Conservation (phyloP, 2,797 vertebrate genomes). For the Cossypha caffra region DNA sequence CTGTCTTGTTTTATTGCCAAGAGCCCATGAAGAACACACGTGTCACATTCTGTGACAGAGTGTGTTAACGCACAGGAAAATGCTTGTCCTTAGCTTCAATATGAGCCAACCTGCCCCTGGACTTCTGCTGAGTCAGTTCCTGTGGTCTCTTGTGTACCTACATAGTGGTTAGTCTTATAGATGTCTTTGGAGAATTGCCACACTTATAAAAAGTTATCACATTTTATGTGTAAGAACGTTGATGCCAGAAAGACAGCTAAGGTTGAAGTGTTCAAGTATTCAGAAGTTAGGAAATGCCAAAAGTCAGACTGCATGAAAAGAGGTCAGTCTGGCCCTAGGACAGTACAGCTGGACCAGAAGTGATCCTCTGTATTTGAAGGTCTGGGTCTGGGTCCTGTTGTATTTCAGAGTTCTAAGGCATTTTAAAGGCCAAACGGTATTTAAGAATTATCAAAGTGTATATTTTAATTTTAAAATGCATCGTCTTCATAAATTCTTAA, state of each 20-base stretch:
- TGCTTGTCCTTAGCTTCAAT: neutral
- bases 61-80: neutral
- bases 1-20: neutral
- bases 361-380: neutral
- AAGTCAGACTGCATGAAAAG: neutral
- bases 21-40: rapidly evolving
- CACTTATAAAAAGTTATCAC: neutral
- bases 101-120: neutral
- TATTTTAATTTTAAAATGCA: neutral
- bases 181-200: neutral
- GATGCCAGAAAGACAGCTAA: neutral
- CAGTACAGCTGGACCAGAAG: neutral
- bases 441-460: neutral
- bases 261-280: neutral
- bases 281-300: neutral
- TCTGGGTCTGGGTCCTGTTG: neutral
- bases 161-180: neutral
- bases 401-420: neutral
- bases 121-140: neutral
- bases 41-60: too few relatives aligned
- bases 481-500: neutral
- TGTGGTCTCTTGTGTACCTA: neutral
- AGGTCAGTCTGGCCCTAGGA: neutral
- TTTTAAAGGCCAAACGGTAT: neutral
- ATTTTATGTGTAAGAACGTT: neutral